Conservation (phyloP, 2,797 vertebrate genomes). For the Mycteria americana region DNA sequence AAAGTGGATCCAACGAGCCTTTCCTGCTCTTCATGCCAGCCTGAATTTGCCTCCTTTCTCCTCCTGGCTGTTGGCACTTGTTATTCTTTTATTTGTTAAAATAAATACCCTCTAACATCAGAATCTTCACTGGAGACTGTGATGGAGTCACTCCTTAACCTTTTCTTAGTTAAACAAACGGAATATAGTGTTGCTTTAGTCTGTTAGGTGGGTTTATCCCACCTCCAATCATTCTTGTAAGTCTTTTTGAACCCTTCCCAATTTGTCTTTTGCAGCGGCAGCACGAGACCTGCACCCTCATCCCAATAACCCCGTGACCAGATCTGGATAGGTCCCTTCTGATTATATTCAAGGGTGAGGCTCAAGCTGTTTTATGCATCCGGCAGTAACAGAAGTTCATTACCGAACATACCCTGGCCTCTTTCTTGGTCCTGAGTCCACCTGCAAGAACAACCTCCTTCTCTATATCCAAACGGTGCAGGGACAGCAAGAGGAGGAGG, state of each 20-base stretch:
- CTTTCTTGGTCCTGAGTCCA: not conserved
- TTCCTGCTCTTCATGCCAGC: not conserved
- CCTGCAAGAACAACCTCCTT: not conserved
- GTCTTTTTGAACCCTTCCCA: not conserved
- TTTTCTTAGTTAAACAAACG: not conserved
- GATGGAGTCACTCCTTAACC: not conserved
- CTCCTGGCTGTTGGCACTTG: not conserved
- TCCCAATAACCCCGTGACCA: not conserved
- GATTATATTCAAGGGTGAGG: not conserved
- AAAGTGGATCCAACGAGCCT: not conserved
- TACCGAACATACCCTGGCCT: not conserved
- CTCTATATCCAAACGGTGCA: rapidly evolving
- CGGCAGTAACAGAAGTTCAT: not conserved
- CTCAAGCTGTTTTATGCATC: not conserved
- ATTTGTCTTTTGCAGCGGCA: not conserved
- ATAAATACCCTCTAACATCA: not conserved
- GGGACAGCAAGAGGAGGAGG: not conserved
- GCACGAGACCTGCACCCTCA: not conserved
- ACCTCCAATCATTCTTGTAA: not conserved
- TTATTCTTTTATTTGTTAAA: not conserved
- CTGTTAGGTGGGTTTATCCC: not conserved
- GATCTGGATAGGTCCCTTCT: not conserved
- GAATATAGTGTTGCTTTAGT: not conserved
- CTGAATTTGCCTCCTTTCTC: not conserved
- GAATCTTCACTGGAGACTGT: not conserved